These are phyloP conservation scores for Cryptocephalus primarius DNA, from an alignment of 2,888 invertebrate genomes.

Conservation along the genomic window DNA sequence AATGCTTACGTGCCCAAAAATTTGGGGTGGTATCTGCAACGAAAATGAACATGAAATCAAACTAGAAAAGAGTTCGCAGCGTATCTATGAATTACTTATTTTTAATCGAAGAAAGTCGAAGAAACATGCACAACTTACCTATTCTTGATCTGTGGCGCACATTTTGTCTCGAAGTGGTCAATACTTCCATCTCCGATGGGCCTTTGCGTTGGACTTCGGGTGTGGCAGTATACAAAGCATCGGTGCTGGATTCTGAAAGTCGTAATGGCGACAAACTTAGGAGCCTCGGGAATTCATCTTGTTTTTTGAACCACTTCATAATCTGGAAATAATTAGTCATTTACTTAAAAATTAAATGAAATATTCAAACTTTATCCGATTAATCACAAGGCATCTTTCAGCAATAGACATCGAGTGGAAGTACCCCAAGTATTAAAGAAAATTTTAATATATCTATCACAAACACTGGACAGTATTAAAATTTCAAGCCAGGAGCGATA, in stretches of 20 bases:
- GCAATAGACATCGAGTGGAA: too few species aligned
- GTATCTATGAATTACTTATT: slow-evolving; percentile 1
- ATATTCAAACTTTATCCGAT: too few species aligned
- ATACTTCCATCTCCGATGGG: slow-evolving; percentile 8
- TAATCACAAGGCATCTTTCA: too few species aligned
- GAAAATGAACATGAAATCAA: background rate
- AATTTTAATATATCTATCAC: too few species aligned
- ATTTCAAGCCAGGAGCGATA: too few species aligned
- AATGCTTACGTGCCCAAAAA: slow-evolving; percentile 49
- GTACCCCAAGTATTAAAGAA: too few species aligned
- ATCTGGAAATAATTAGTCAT: slow-evolving; percentile 9
- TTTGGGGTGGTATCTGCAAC: slow-evolving; percentile 51
- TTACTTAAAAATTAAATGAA: background rate
- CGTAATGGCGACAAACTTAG: slow-evolving; percentile 54
- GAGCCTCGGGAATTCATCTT: slow-evolving; percentile 56
- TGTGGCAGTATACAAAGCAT: slow-evolving; percentile 8
- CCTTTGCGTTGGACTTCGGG: slow-evolving; percentile 3
- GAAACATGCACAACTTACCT: slow-evolving; percentile 13
- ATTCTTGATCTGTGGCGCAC: slow-evolving; percentile 24
- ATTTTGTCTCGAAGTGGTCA: slow-evolving; percentile 18
- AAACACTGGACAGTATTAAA: too few species aligned
- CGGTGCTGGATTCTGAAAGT: slow-evolving; percentile 38
- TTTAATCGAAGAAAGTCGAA: slow-evolving; percentile 1
- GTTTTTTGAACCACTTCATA: slow-evolving; percentile 64
- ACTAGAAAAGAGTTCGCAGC: slow-evolving; percentile 1